phyloP scores from a whole-genome alignment of 1,140 invertebrate genomes.

The Rhopalosiphum padi region DNA sequence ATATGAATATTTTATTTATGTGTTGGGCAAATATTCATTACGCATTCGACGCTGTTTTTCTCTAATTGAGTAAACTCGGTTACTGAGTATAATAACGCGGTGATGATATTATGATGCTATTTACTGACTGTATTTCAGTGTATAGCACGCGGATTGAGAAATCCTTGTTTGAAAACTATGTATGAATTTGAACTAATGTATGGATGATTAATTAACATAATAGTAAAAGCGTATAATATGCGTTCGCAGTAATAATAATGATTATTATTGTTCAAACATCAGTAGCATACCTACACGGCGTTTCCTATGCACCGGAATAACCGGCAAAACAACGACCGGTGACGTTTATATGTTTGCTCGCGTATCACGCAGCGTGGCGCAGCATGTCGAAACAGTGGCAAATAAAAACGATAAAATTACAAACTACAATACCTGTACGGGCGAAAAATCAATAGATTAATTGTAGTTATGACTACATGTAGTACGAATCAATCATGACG shows the following conservation, averaged over 20 bases:
- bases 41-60: background rate
- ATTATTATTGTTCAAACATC: background rate
- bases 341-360: background rate
- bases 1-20: background rate
- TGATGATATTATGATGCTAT: background rate
- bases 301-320: background rate
- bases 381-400: background rate
- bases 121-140: background rate
- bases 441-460: background rate
- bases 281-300: background rate
- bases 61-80: background rate
- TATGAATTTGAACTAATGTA: background rate
- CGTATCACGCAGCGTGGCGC: background rate
- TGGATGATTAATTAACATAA: background rate
- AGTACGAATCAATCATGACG: background rate
- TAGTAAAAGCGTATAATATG: background rate
- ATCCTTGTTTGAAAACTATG: background rate
- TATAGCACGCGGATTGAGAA: background rate
- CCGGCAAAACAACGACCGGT: background rate
- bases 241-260: background rate
- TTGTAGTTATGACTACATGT: background rate
- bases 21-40: background rate
- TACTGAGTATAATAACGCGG: background rate
- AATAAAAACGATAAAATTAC: background rate
- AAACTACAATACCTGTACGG: background rate